Base-by-base conservation (phyloP, 2,113 vertebrate species). In the Petromus typicus region DNA sequence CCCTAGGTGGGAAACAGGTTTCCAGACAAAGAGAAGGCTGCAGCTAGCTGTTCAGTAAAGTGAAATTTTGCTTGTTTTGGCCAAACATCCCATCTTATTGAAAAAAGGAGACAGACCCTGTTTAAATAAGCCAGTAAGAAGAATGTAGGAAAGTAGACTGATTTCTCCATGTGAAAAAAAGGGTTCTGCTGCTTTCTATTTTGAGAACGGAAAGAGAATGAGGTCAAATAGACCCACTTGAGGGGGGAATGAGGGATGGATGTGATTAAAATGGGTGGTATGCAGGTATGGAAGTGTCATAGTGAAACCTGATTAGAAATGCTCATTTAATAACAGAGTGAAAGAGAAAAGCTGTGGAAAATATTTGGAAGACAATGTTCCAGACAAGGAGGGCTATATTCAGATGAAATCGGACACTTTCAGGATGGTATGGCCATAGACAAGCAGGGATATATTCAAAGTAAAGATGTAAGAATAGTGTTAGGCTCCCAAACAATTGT, bases 341-440 rank as follows among this genome's bases (percentile, higher is more conserved):
- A 86, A 80, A 89, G 79, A 56, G 82, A 93, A 87, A 59, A 93
- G 82, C 92, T 94, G 86, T 69, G 83, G 92, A 57, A 94, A 95
- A 84, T 80, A 69, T 96, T 88, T 90, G 92, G 43, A 59, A 66
- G 69, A 90, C 87, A 82, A 90, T 56, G 75, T 86, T 80, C 0
- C n/a, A n/a, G n/a, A n/a, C n/a, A n/a, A n/a, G 64, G 63, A 89
- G 66, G 66, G 30, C 78, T 37, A n/a, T n/a, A n/a, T n/a, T n/a
- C n/a, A n/a, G n/a, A n/a, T n/a, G n/a, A n/a, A n/a, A n/a, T n/a
- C n/a, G n/a, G n/a, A n/a, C n/a, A n/a, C n/a, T n/a, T n/a, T n/a
- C n/a, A n/a, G n/a, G n/a, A n/a, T n/a, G n/a, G n/a, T n/a, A n/a
- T n/a, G n/a, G n/a, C n/a, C n/a, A n/a, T n/a, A n/a, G n/a, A n/a